Base-by-base conservation (phyloP, 2,888 invertebrate genomes). In the Terebella lapidaria region DNA sequence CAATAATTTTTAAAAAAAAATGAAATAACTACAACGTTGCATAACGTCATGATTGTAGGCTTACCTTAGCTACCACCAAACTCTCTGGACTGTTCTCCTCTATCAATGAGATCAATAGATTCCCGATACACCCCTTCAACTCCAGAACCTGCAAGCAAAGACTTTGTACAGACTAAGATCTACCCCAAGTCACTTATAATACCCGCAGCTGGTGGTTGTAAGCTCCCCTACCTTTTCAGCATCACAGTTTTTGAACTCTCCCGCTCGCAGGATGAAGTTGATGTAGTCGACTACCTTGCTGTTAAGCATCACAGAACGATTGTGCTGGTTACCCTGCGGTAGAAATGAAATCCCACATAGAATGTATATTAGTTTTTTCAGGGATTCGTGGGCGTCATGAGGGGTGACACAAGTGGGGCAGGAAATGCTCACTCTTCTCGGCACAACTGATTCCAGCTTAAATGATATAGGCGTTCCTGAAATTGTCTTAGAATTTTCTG, bases 221-320 rank as follows among this genome's bases (percentile, higher is more conserved):
- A 35, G n/a, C n/a, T n/a, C 10, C n/a, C 22, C 5, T 51, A 78
- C 78, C 74, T 77, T 76, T 49, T 77, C 76, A 26, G 68, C 68
- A 5, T 70, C 63, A 66, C 79, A 79, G 60, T 72, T 70, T 29
- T 70, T 72, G 62, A 78, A 79, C 57, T 79, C 77, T 5, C 74
- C 77, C 27, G 78, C 76, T 54, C 80, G 66, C 62, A 81, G 69
- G 58, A 81, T 80, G 65, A 78, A 79, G 67, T 81, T 81, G 70
- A 81, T 78, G 69, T 77, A 81, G 66, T 81, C 81, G 26, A 81
- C 74, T 22, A 80, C 76, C 62, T 80, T 80, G 64, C 79, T 80
- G 71, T 80, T 79, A 61, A 78, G 75, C 58, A 80, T 76, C 18
- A 79, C 78, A n/a, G 75, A 70, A 25, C 79, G 66, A 66, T 80